Conservation (phyloP, 2,113 vertebrate species). For the Eonycteris spelaea region DNA sequence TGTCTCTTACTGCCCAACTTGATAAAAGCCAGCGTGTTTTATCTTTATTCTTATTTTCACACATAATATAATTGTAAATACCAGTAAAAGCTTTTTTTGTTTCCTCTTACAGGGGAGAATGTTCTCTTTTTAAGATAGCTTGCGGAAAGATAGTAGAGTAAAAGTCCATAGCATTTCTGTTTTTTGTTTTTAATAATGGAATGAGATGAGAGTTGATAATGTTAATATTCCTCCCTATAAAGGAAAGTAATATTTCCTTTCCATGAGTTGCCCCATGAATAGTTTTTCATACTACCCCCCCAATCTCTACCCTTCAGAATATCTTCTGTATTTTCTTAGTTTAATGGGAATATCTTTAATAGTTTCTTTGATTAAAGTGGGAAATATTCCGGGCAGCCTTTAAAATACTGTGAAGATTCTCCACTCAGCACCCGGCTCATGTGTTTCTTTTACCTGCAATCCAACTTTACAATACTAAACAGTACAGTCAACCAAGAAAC, state of each 20-base stretch:
- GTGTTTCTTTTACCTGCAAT: background rate
- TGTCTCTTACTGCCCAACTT: background rate
- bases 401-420: conserved; percentile 1
- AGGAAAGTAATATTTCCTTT: background rate
- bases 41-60: background rate
- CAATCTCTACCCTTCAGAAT: background rate
- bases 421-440: background rate
- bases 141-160: background rate
- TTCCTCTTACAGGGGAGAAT: background rate
- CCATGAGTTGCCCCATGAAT: background rate
- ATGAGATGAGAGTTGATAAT: background rate
- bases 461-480: background rate
- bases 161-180: background rate
- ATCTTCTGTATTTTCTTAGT: background rate
- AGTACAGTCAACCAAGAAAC: background rate
- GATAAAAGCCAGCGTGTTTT: background rate
- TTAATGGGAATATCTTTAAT: background rate
- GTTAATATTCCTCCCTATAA: background rate
- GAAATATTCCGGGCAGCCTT: background rate
- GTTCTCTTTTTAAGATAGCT: background rate
- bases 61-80: background rate
- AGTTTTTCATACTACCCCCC: background rate
- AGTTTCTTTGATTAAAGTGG: background rate
- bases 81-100: background rate
- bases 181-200: background rate